Evolutionary conservation across 2,888 invertebrate genomes (phyloP), one percentile per base, ranked within the genome.

Genomic region (Saturnia japonica): DNA sequence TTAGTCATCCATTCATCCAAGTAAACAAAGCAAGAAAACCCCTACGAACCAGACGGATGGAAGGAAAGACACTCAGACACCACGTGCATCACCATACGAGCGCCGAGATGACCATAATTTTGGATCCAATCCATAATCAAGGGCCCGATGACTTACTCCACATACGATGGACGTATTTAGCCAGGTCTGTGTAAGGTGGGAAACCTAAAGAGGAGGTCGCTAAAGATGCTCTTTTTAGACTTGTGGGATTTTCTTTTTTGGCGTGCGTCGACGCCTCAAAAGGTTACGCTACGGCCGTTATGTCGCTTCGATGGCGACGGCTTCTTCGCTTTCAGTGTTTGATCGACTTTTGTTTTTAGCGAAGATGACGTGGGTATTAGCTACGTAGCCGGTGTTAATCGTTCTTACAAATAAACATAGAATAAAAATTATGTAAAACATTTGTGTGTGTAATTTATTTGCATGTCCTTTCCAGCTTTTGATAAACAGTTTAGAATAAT

Each of bases 111-210:
- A 80, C 91, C 92, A 91, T 91, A 91, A 88, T 87, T 92, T 91
- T 90, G 91, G 91, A 83, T 83, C 82, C 90, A 80, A 89, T 86
- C 90, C 91, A 89, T 91, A 90, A 85, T 80, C 77, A 83, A 85
- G 86, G 84, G 86, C 80, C 76, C 80, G 77, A 79, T 83, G 83
- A 78, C 82, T 82, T 85, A 87, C 85, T 86, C 85, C 83, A 86
- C 80, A 84, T 85, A 80, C 80, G 72, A 70, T 68, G 74, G 25
- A 77, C 90, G 77, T 90, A 90, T 88, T 88, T 88, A 89, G 89
- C 78, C 75, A 74, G 69, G 68, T 83, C 89, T 88, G 80, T 70
- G 84, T 88, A 89, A 84, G 88, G 88, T 74, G 71, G 79, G 79
- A 73, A 74, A 74, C 89, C 89, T 88, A 87, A 89, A 88, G 80